Conservation (phyloP, 2,888 invertebrate species). For the Emmelina monodactyla region DNA sequence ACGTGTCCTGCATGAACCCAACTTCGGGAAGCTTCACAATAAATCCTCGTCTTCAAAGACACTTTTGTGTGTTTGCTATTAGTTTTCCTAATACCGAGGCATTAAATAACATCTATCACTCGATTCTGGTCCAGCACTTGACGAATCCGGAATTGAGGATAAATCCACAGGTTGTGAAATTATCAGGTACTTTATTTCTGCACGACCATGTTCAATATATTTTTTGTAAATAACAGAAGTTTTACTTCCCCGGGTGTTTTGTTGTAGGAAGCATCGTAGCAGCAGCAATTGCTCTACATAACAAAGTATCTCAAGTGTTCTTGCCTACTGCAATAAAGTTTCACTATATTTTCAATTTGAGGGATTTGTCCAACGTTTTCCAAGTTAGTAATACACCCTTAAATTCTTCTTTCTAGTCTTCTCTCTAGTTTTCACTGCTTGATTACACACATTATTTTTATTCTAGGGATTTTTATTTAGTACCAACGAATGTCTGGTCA, state of each 20-base stretch:
- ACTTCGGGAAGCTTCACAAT: slow-evolving; percentile 97
- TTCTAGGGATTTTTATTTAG: slow-evolving; percentile 89
- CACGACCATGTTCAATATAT: background rate
- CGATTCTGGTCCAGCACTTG: slow-evolving; percentile 87
- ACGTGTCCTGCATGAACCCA: slow-evolving; percentile 97
- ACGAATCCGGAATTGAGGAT: slow-evolving; percentile 84
- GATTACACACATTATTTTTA: slow-evolving; percentile 28
- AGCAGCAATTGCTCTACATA: slow-evolving; percentile 85
- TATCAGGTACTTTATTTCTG: slow-evolving; percentile 44
- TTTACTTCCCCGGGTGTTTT: too few species aligned
- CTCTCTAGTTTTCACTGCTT: background rate
- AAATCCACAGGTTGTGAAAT: slow-evolving; percentile 70
- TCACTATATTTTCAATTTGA: slow-evolving; percentile 94
- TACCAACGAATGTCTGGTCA: slow-evolving; percentile 83
- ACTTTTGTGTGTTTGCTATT: slow-evolving; percentile 89
- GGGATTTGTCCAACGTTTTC: slow-evolving; percentile 95
- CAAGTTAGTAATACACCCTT: slow-evolving; percentile 66
- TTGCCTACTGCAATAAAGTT: slow-evolving; percentile 96
- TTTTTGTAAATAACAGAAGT: background rate
- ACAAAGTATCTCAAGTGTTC: slow-evolving; percentile 86
- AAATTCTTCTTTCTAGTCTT: background rate
- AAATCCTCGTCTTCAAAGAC: slow-evolving; percentile 90
- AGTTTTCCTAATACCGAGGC: slow-evolving; percentile 85
- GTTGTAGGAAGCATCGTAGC: slow-evolving; percentile 72
- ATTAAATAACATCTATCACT: slow-evolving; percentile 85